These are phyloP conservation scores for Fabriciana adippe DNA, from an alignment of 2,888 invertebrate species.

Conservation along the genomic window DNA sequence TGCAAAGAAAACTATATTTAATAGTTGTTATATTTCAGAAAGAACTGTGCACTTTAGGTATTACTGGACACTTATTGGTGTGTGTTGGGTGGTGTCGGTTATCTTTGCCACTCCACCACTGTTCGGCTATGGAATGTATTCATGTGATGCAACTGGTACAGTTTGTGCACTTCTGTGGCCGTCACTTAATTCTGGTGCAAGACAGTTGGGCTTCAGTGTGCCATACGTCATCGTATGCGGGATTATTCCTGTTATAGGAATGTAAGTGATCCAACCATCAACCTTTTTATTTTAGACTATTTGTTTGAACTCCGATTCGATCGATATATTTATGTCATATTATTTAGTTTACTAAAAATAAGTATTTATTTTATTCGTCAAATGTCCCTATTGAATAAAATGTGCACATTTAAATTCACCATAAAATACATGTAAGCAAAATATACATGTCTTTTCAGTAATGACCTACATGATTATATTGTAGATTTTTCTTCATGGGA, in stretches of 20 bases:
- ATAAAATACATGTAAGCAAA: slow-evolving; percentile 1
- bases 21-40: slow-evolving; percentile 52
- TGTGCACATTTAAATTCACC: neutral
- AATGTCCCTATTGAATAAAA: no score
- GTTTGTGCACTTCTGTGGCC: slow-evolving; percentile 77
- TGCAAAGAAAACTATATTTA: neutral
- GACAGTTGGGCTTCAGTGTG: slow-evolving; percentile 70
- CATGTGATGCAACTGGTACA: slow-evolving; percentile 77
- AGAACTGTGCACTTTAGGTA: slow-evolving; percentile 66
- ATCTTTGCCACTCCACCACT: slow-evolving; percentile 75
- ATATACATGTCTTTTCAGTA: slow-evolving; percentile 5
- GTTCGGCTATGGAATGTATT: slow-evolving; percentile 75
- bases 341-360: neutral
- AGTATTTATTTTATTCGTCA: no score
- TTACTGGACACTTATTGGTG: slow-evolving; percentile 69
- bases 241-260: slow-evolving; percentile 67
- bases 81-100: slow-evolving; percentile 69
- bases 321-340: neutral
- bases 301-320: neutral
- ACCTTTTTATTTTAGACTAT: neutral
- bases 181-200: slow-evolving; percentile 59
- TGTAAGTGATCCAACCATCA: slow-evolving; percentile 57
- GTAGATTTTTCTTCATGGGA: slow-evolving; percentile 74
- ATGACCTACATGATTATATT: slow-evolving; percentile 36
- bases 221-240: slow-evolving; percentile 72